Base-by-base conservation (phyloP, 2,888 invertebrate genomes). In the Drosophila emarginata region DNA sequence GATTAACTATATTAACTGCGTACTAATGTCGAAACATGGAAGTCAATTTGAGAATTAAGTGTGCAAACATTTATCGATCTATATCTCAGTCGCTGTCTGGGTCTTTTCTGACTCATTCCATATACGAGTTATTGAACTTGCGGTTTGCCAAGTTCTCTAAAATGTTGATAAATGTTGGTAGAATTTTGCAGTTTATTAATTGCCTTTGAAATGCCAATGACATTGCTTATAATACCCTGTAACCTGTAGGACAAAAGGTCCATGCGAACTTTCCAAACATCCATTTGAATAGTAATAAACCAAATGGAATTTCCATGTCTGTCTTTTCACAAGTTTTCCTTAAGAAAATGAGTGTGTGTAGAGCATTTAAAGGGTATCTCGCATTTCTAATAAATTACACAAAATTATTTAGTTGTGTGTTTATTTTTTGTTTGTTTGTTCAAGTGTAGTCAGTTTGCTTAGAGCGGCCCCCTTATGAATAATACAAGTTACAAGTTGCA, bases 191-290 rank as follows among this genome's bases (percentile, higher is more conserved):
- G 32, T 39, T 39, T 57, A 36, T 57, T 37, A 39, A 39, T 57
- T 39, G 57, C n/a, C n/a, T 45, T 57, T 57, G 14, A 57, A 57
- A 57, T 57, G 57, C 39, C 21, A 57, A 57, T 21, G 57, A 57
- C 39, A 15, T 18, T 18, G 45, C 40, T 15, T 6, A 14, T 2
- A 14, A 45, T 45, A 45, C 40, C 40, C 40, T 45, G 15, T 2
- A 4, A 15, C 6, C 2, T 40, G 40, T 14, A 2, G 32, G 9
- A 9, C 1, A 32, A 32, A 9, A 32, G 2, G 40, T 40, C 40
- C 40, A 40, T 40, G 14, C n/a, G 37, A 5, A 9, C 45, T 12
- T 32, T 5, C 1, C 1, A 28, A 28, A 5, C 1, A 28, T 5
- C 28, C 32, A 11, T 9, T 32, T 32, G 32, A 9, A n/a, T n/a